These are phyloP conservation scores for Phocoena sinus DNA, from an alignment of 2,113 vertebrate species.

Conservation along the genomic window DNA sequence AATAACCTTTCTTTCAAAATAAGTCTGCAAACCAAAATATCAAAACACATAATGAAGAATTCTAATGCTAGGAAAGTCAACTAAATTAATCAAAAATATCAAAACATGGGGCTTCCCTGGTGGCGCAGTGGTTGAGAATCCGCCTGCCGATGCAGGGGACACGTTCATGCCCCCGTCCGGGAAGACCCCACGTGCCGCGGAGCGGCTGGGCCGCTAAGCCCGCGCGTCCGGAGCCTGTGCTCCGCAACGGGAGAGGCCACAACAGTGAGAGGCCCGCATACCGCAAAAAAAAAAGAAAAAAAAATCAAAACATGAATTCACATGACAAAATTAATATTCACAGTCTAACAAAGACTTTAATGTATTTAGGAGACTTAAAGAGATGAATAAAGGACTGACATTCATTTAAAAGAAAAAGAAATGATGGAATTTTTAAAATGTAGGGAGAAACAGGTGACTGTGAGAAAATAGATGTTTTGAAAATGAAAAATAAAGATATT, in stretches of 20 bases:
- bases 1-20: not conserved
- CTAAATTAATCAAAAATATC: not conserved
- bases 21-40: not conserved
- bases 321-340: not conserved
- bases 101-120: not conserved
- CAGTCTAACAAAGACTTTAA: not conserved
- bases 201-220: too few species aligned
- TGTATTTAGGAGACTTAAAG: not conserved
- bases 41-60: not conserved
- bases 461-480: not conserved
- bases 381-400: not conserved
- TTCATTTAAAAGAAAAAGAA: not conserved
- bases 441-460: not conserved
- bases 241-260: too few species aligned
- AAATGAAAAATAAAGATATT: not conserved
- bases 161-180: too few species aligned
- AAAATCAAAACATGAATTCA: not conserved
- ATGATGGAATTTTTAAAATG: not conserved
- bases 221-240: too few species aligned
- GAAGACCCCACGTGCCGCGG: too few species aligned
- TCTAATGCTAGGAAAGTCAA: not conserved
- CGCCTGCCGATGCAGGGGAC: too few species aligned
- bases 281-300: too few species aligned
- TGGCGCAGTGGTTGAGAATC: too few species aligned
- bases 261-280: too few species aligned